Percentiles rank a stretch among this genome's conserved stretches.
phyloP scores from a whole-genome alignment of 2,113 vertebrate species.

The Cyanocitta stelleri region DNA sequence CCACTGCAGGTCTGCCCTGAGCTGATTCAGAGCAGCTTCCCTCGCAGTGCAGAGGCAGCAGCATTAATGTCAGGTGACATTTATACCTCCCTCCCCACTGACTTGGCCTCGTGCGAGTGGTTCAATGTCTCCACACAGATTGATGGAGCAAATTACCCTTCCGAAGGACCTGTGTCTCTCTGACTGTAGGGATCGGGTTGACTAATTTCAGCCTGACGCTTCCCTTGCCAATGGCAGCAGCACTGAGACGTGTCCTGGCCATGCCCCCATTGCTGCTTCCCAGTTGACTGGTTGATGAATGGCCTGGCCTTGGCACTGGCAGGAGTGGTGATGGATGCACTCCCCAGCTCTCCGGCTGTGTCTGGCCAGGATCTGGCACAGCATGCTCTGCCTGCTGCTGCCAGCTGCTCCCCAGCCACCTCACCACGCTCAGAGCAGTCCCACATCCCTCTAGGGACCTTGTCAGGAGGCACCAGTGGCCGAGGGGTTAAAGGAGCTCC shows the following conservation, averaged over 20 bases:
- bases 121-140: neutral
- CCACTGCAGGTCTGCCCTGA: neutral
- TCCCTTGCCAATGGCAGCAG: neutral
- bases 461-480: neutral
- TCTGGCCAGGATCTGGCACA: neutral
- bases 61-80: neutral
- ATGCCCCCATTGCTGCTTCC: accelerated
- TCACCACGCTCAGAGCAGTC: neutral
- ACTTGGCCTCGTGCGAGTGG: accelerated
- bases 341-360: neutral
- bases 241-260: neutral
- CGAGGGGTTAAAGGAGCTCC: neutral
- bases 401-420: neutral
- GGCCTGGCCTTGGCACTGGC: neutral
- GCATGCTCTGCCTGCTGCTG: neutral
- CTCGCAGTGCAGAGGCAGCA: neutral
- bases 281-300: neutral
- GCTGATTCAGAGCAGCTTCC: neutral
- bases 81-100: neutral
- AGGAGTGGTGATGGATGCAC: neutral
- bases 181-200: neutral
- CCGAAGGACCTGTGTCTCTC: neutral
- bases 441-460: accelerated
- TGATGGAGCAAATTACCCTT: neutral
- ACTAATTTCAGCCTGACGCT: neutral